Conservation (phyloP, 2,113 vertebrate species). For the Laticauda colubrina region DNA sequence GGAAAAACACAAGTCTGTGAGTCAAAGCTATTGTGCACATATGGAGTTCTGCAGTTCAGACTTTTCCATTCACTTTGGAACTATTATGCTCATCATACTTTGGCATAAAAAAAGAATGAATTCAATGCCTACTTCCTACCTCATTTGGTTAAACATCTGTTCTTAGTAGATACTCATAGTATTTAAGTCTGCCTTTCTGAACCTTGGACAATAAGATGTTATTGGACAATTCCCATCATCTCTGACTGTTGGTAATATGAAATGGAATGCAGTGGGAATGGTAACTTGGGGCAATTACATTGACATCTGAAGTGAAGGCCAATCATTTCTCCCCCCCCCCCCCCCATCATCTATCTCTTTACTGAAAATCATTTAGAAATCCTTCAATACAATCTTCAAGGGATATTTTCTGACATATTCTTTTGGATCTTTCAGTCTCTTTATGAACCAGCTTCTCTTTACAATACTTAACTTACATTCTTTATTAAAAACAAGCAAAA, state of each 20-base stretch:
- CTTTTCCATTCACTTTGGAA: background rate
- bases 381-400: background rate
- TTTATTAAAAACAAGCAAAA: background rate
- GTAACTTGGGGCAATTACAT: background rate
- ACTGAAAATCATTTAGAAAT: background rate
- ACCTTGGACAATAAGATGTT: background rate
- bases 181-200: background rate
- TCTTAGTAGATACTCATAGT: background rate
- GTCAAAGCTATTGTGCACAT: constrained; percentile 21
- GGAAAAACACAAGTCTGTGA: constrained; percentile 20
- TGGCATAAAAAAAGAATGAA: background rate
- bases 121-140: background rate
- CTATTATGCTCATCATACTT: background rate
- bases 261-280: background rate
- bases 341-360: background rate
- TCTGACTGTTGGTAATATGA: background rate
- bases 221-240: background rate
- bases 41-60: background rate
- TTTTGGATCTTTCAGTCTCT: background rate
- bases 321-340: background rate
- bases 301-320: background rate
- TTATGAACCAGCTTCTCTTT: background rate
- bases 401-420: background rate
- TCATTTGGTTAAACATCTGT: background rate
- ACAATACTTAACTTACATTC: background rate